phyloP scores from a whole-genome alignment of 2,797 vertebrate genomes.

The Scolopax rusticola region DNA sequence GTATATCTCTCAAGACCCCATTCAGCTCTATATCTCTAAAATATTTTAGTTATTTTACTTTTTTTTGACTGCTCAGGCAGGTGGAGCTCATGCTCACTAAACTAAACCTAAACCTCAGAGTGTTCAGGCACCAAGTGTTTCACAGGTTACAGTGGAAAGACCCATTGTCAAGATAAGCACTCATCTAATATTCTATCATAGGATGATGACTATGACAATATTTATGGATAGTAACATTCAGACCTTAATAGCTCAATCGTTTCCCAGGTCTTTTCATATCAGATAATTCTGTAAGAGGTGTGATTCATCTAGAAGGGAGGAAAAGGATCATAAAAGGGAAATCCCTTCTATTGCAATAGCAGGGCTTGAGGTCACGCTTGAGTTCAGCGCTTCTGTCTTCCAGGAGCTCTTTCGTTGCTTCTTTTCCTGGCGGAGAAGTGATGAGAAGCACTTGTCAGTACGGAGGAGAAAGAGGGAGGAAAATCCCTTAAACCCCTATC shows the following conservation, averaged over 20 bases:
- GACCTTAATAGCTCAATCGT: not conserved
- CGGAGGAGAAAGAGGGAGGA: not conserved
- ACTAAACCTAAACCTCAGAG: not conserved
- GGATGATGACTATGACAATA: not conserved
- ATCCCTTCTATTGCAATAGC: slow-evolving; percentile 59
- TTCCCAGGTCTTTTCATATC: not conserved
- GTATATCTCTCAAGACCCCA: not conserved
- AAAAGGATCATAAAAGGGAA: slow-evolving; percentile 67
- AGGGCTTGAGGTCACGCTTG: slow-evolving; percentile 17
- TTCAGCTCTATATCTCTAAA: not conserved
- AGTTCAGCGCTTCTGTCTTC: slow-evolving; percentile 45
- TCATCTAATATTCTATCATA: not conserved
- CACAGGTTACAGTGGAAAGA: not conserved
- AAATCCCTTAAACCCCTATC: slow-evolving; percentile 25
- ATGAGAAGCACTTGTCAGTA: not conserved
- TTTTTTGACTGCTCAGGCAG: not conserved
- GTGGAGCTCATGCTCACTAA: not conserved
- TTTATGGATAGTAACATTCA: not conserved
- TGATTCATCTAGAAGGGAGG: slow-evolving; percentile 63
- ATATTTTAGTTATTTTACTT: not conserved
- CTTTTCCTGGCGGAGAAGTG: slow-evolving; percentile 26
- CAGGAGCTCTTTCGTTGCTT: not conserved
- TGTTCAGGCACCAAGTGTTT: not conserved
- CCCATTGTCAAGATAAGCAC: not conserved
- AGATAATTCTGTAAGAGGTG: slow-evolving; percentile 12